Conservation (phyloP, 2,797 vertebrate genomes). For the Smutsia gigantea region DNA sequence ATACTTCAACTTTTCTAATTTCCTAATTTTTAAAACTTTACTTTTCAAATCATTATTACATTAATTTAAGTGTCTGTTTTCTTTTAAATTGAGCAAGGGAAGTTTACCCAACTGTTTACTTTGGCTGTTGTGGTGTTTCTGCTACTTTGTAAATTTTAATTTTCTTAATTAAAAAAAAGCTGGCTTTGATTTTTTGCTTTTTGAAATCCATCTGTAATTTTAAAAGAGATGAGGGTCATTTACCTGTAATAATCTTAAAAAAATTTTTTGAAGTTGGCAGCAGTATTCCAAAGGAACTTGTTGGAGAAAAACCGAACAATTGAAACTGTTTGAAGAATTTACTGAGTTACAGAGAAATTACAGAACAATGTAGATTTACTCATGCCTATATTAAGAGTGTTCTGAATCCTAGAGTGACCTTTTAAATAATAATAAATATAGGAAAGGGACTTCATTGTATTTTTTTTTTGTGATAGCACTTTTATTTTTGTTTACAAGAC, state of each 20-base stretch:
- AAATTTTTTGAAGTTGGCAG: constrained; percentile 30
- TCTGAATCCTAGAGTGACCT: background rate
- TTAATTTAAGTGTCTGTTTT: constrained; percentile 22
- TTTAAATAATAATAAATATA: constrained; percentile 38
- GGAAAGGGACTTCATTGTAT: no score
- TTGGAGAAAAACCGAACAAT: constrained; percentile 8
- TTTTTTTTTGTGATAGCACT: no score
- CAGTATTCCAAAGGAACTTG: constrained; percentile 6
- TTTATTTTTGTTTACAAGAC: no score
- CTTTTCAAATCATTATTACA: background rate
- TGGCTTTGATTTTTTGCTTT: constrained; percentile 8
- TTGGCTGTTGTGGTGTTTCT: background rate
- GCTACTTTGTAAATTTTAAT: constrained; percentile 40
- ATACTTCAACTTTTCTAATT: constrained; percentile 1
- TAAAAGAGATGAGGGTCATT: background rate
- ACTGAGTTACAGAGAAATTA: constrained; percentile 39
- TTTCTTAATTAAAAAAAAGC: background rate
- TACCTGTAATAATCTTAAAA: constrained; percentile 25
- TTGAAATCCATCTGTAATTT: constrained; percentile 27
- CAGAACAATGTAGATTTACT: constrained; percentile 27
- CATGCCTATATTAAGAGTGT: background rate
- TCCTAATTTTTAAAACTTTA: background rate
- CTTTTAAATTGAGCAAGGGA: constrained; percentile 38
- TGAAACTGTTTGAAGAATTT: constrained; percentile 35
- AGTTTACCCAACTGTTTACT: background rate